Percentiles rank a stretch among this genome's conserved stretches.
phyloP scores from a whole-genome alignment of 2,113 vertebrate species.

The Rhinogobius similis region DNA sequence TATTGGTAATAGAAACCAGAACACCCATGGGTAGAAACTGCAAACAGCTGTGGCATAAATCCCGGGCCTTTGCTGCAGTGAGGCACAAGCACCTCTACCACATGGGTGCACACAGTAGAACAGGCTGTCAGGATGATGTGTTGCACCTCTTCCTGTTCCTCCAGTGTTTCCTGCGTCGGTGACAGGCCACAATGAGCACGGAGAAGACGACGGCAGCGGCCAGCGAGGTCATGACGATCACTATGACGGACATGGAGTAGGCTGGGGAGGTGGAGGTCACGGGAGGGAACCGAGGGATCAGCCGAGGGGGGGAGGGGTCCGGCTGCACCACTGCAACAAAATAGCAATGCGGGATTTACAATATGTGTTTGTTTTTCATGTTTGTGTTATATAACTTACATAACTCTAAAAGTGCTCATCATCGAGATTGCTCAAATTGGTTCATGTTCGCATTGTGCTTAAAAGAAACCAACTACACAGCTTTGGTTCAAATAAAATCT shows the following conservation, averaged over 20 bases:
- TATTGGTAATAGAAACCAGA: too few relatives aligned
- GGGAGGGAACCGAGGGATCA: conserved; percentile 63
- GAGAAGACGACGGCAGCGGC: conserved; percentile 79
- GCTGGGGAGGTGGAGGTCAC: conserved; percentile 79
- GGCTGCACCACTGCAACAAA: conserved; percentile 66
- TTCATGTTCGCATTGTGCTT: too few relatives aligned
- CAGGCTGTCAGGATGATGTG: too few relatives aligned
- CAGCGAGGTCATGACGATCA: conserved; percentile 84
- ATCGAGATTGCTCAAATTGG: too few relatives aligned
- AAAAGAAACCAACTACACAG: too few relatives aligned
- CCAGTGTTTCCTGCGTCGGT: conserved; percentile 83
- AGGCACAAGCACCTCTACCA: too few relatives aligned
- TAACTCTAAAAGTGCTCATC: too few relatives aligned
- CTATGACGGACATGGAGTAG: conserved; percentile 91
- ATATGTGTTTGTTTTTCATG: background rate
- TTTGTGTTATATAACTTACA: too few relatives aligned
- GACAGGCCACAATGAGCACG: conserved; percentile 81
- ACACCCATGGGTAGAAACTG: too few relatives aligned
- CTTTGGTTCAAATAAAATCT: too few relatives aligned
- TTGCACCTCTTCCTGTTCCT: conserved; percentile 85
- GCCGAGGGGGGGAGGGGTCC: conserved; percentile 73
- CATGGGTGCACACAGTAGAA: background rate
- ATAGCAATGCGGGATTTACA: conserved; percentile 1
- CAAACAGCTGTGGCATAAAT: too few relatives aligned
- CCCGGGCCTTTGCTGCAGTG: too few relatives aligned